Base-by-base conservation (phyloP, 2,888 invertebrate genomes). In the Trissonchulus latispiculum region DNA sequence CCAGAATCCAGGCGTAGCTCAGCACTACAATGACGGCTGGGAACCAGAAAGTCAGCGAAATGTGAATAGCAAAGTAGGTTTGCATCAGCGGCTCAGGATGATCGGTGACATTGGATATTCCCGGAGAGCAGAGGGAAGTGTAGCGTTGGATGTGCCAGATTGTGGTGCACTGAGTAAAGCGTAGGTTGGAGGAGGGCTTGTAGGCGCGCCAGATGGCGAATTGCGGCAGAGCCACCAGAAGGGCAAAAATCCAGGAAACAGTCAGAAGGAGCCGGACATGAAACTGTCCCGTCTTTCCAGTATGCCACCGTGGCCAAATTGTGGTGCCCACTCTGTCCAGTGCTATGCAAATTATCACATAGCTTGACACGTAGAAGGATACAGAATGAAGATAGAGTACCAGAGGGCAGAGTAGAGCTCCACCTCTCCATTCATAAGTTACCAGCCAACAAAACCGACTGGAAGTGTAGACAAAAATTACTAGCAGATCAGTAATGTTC, bases 281-380 rank as follows among this genome's bases (percentile, higher is more conserved):
- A 1, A 32, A 35, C 28, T 28, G 1, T 1, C 72, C 72, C n/a
- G n/a, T 36, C 28, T 33, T n/a, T 23, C 69, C 69, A 31, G 32
- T 68, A 68, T 68, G 69, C 69, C n/a, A 23, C n/a, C 69, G 36
- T 2, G 69, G 69, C 36, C n/a, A n/a, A 36, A 68, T 36, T 3
- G 36, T 36, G 35, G 69, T 68, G 2, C 81, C 75, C 2, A 82
- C 76, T 23, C 82, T 78, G 73, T 82, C 82, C 2, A 82, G 70
- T 1, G 82, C 81, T 61, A 82, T 82, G 76, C 80, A 80, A 1
- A 82, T 82, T 74, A 82, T 80, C n/a, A 82, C 78, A 73, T 82
- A 81, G 28, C 80, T 81, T n/a, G 81, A 81, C 36, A 79, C 77
- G 79, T 71, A 71, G 75, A 82, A 81, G 23, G 80, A 77, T 68